Percentiles rank a stretch among this genome's conserved stretches.
These are phyloP conservation scores for Cyclina sinensis DNA, from an alignment of 1,140 invertebrate genomes.

Conservation along the genomic window DNA sequence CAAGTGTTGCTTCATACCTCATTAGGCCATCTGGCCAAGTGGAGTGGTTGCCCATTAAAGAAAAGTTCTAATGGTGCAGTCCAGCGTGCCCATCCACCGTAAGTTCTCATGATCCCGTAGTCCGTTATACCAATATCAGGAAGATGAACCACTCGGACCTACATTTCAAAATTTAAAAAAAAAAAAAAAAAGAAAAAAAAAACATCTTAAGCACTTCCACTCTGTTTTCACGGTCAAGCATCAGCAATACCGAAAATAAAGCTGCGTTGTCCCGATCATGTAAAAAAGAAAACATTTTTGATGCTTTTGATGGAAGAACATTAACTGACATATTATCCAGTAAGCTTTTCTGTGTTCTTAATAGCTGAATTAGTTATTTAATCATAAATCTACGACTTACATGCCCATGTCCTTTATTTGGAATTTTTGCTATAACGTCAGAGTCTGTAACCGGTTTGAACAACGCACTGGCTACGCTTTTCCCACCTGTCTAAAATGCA, in stretches of 20 bases:
- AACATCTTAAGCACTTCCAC: neutral
- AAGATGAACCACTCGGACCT: constrained; percentile 54
- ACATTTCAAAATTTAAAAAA: neutral
- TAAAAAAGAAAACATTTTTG: too few relatives aligned
- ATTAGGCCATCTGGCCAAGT: constrained; percentile 68
- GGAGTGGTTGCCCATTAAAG: constrained; percentile 60
- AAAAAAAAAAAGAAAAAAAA: too few relatives aligned
- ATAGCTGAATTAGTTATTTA: neutral
- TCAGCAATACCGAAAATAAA: neutral
- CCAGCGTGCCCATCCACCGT: constrained; percentile 37
- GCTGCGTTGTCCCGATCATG: neutral
- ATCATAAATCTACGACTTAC: neutral
- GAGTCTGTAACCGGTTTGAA: neutral
- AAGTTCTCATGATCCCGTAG: constrained; percentile 54
- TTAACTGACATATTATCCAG: neutral
- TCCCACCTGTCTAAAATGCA: neutral
- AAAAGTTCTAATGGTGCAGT: constrained; percentile 63
- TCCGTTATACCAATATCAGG: constrained; percentile 63
- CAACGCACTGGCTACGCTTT: neutral
- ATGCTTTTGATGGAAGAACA: too few relatives aligned
- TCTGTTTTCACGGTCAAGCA: neutral
- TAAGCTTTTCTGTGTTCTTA: neutral
- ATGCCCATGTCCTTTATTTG: neutral
- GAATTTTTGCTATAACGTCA: neutral
- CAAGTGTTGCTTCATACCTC: constrained; percentile 53